phyloP scores from a whole-genome alignment of 1,140 invertebrate species.

The Anagrus nilaparvatae region DNA sequence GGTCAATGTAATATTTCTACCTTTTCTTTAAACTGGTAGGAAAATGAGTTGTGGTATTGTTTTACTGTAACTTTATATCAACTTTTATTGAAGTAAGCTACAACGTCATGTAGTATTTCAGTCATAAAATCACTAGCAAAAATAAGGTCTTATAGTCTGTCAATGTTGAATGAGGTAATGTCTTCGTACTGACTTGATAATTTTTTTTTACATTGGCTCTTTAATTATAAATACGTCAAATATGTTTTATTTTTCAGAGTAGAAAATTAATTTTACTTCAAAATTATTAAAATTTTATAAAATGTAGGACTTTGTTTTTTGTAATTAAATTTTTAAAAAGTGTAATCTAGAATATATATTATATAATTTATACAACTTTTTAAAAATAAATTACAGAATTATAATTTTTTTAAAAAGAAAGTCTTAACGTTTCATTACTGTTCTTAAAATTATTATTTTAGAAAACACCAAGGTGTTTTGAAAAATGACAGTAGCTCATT shows the following conservation, averaged over 20 bases:
- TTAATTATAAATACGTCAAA: no score
- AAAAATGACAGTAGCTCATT: constrained; percentile 27
- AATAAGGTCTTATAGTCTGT: constrained; percentile 26
- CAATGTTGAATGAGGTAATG: constrained; percentile 28
- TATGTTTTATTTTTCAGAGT: no score
- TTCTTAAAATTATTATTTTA: no score
- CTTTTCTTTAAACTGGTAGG: constrained; percentile 32
- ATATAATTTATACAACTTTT: no score
- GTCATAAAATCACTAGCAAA: constrained; percentile 27
- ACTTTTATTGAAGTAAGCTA: constrained; percentile 23
- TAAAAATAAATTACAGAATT: constrained; percentile 9
- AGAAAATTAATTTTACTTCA: no score
- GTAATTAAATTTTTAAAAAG: no score
- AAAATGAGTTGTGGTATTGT: constrained; percentile 32
- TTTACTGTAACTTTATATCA: constrained; percentile 26
- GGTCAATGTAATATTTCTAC: constrained; percentile 38
- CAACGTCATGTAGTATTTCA: constrained; percentile 34
- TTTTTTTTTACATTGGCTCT: no score
- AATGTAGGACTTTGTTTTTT: no score
- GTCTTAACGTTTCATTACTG: constrained; percentile 3
- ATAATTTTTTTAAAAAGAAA: constrained; percentile 15
- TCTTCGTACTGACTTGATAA: constrained; percentile 23
- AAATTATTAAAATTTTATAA: no score
- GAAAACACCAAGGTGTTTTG: constrained; percentile 24
- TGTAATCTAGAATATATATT: no score